Evolutionary conservation across 2,797 vertebrate genomes (phyloP), one percentile per base, ranked within the genome.

Genomic region (Cephalopachus bancanus): DNA sequence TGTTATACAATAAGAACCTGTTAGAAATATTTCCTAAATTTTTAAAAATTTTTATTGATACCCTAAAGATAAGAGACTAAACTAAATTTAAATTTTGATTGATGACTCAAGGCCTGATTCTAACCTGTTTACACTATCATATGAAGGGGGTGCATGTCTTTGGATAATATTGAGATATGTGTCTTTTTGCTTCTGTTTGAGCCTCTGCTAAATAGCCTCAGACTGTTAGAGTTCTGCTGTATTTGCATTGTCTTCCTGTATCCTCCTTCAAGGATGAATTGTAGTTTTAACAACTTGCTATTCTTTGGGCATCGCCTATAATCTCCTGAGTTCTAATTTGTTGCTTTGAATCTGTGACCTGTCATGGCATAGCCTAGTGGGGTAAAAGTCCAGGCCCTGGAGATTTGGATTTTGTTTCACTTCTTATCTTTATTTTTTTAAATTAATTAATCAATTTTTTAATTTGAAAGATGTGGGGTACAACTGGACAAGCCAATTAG

Each of bases 1-100:
- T 92, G 14, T 74, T 83, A 62, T 84, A 16, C 80, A 59, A 74
- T 80, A 78, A 74, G 15, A 26, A 30, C 16, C 17, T 62, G 10
- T 75, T 89, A 71, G 53, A 89, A 86, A 80, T 75, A 22, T 53
- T 86, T 57, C n/a, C n/a, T 75, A 69, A 75, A 33, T 80, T 72
- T 79, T 71, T 37, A 37, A 5, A 10, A 5, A 2, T 71, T 71
- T 71, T 71, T 71, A 71, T 1, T 33, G 67, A 33, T 20, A 33
- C 59, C 44, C 64, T 59, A 71, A 69, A 95, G 71, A 75, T 59
- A 80, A 94, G 37, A 90, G n/a, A 26, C 2, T 7, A 78, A 72
- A 44, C 3, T 76, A 49, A 44, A 65, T 49, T 94, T 64, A 64
- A 33, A 44, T 84, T 91, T 88, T 74, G 20, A 59, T 74, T 51